Evolutionary conservation across 2,888 invertebrate genomes (phyloP), one percentile per base, ranked within the genome.

Genomic region (Barypeithes pellucidus): DNA sequence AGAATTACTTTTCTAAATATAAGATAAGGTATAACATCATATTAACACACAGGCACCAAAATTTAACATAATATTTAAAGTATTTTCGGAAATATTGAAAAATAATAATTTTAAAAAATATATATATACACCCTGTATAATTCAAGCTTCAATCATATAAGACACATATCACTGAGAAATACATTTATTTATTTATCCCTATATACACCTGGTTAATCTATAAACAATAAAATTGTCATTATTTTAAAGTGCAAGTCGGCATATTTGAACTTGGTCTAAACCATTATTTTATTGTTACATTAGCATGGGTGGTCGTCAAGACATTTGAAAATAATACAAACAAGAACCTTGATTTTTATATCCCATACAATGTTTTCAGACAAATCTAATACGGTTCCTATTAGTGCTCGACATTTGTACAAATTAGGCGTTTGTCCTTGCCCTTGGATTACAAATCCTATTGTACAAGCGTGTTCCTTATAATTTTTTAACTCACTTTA

Each of bases 261-360:
- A 18, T 62, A 43, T 66, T 67, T 59, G 57, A 67, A 59, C 57
- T 43, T 20, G 22, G 43, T 45, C 59, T 33, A 36, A 41, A 54
- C 29, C 59, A 39, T 18, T 39, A 43, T 18, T 14, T 43, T 43
- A 59, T 45, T 59, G 67, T 59, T 43, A 67, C 41, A 45, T 12
- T 43, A 33, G 45, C 67, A 59, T 45, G 68, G 61, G 68, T 68
- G 68, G 61, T 68, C 61, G 18, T 22, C 29, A 18, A 63, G 65
- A 65, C 60, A 65, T 71, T 71, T 71, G n/a, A 50, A 65, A 63
- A 16, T 54, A 45, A 63, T 57, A 70, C 36, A 67, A 67, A 45
- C 59, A 47, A 47, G n/a, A 22, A 36, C 67, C 67, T 59, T 60
- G 67, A 67, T 41, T 67, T 60, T 67, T 67, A 66, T 47, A 52